These are phyloP conservation scores for Myrmecobius fasciatus DNA, from an alignment of 2,113 vertebrate genomes.

Conservation along the genomic window DNA sequence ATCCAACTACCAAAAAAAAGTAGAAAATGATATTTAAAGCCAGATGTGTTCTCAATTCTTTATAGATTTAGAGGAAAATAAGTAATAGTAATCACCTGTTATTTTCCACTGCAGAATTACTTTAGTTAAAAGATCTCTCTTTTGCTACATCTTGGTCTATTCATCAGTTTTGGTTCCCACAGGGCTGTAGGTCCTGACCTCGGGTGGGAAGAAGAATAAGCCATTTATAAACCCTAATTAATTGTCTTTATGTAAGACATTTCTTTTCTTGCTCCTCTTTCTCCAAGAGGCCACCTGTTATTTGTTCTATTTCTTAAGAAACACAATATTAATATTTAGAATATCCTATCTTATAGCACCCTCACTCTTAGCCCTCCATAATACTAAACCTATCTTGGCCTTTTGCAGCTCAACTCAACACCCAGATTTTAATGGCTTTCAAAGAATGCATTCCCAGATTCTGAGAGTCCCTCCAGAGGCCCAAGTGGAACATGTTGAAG, in stretches of 20 bases:
- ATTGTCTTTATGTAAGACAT: conserved; percentile 68
- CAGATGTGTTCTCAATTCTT: conserved; percentile 43
- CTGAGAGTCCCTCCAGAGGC: conserved; percentile 50
- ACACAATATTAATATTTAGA: conserved; percentile 73
- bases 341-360: conserved; percentile 26
- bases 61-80: conserved; percentile 27
- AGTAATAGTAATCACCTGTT: conserved; percentile 26
- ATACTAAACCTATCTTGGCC: neutral
- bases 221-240: conserved; percentile 71
- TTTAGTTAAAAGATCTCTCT: conserved; percentile 58
- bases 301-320: conserved; percentile 69
- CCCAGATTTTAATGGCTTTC: conserved; percentile 62
- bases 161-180: conserved; percentile 64
- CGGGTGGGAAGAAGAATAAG: conserved; percentile 54
- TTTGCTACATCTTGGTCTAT: conserved; percentile 11
- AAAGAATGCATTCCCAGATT: conserved; percentile 57
- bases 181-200: conserved; percentile 29
- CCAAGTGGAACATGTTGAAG: conserved; percentile 47
- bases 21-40: conserved; percentile 33
- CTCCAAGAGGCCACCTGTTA: conserved; percentile 66
- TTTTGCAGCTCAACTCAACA: conserved; percentile 55
- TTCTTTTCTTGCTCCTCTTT: conserved; percentile 63
- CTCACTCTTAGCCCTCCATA: neutral
- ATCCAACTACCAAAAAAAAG: neutral
- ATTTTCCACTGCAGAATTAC: conserved; percentile 46